Evolutionary conservation across 2,888 invertebrate genomes (phyloP).

Genomic region (Reticulitermes lucifugus): DNA sequence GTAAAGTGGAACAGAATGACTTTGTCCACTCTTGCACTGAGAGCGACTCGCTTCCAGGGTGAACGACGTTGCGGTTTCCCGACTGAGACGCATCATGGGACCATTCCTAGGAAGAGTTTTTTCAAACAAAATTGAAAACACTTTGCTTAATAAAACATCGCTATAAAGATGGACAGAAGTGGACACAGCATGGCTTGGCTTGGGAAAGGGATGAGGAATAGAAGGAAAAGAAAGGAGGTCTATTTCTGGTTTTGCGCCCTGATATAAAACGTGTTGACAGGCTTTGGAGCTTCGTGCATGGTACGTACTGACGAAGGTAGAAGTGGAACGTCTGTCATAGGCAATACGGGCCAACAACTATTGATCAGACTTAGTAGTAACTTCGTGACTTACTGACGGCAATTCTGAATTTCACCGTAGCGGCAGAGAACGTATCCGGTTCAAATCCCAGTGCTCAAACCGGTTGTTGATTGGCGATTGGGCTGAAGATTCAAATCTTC

Average conservation of each 20-base stretch:
- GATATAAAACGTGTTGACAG: slow-evolving; percentile 9
- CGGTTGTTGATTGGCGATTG: no score
- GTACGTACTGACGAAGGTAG: background rate
- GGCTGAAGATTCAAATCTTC: no score
- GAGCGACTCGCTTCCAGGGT: background rate
- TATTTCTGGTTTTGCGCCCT: slow-evolving; percentile 11
- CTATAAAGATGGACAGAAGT: slow-evolving; percentile 47
- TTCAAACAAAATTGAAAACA: slow-evolving; percentile 57
- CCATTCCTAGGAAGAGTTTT: slow-evolving; percentile 11
- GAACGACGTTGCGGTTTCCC: slow-evolving; percentile 22
- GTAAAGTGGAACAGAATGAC: background rate
- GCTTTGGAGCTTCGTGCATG: background rate
- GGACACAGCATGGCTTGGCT: background rate
- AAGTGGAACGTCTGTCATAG: background rate
- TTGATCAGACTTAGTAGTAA: no score
- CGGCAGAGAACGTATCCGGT: no score
- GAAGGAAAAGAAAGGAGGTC: background rate
- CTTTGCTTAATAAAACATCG: slow-evolving; percentile 60
- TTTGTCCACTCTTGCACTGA: background rate
- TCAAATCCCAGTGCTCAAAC: no score
- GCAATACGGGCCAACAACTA: background rate
- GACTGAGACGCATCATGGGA: background rate
- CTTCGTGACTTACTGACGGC: no score
- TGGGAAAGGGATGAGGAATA: background rate
- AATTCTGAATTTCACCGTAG: no score